Evolutionary conservation across 2,888 invertebrate species (phyloP), one percentile per base, ranked within the genome.

Genomic region (Eubasilissa splendida): DNA sequence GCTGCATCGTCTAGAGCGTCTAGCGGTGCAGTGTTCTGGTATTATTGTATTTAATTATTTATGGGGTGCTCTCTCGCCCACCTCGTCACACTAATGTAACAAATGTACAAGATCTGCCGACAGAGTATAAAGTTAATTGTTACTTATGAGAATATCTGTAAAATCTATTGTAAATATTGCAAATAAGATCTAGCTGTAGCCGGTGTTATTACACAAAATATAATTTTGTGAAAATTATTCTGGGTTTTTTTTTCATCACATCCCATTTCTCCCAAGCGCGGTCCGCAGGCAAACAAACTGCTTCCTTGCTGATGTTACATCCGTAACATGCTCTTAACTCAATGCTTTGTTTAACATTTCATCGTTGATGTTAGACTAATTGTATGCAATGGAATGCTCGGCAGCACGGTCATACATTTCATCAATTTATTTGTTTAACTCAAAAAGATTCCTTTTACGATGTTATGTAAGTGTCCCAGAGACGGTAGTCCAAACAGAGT

Each of bases 141-240:
- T 90, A 90, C 90, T 90, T 90, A 90, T 90, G 89, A 80, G 77
- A 75, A 80, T 82, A 77, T 83, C 73, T 90, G 89, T 90, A 90
- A 89, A 86, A 88, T 89, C 89, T 86, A 88, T 88, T 84, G 82
- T 83, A 82, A 75, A 89, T 90, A 90, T 90, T 90, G 90, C 90
- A 90, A 88, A 90, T 90, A 90, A 90, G 90, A 89, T 89, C 85
- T 86, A 89, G 88, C 87, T 90, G 90, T 91, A 91, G 90, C 90
- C 89, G 90, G 90, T 91, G 90, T 91, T 91, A 91, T 90, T 87
- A 90, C 90, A 90, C 90, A 91, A 91, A 91, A 91, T 91, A 91
- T 91, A 91, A 91, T 91, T 91, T 91, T 91, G 90, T 91, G 91
- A 90, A 89, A 89, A 88, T 87, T 84, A 84, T 80, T 59, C 85